A percentile compares a stretch with the other conserved stretches of the same genome.
Conservation (phyloP, 2,888 invertebrate genomes). For the Drosophila prolongata region DNA sequence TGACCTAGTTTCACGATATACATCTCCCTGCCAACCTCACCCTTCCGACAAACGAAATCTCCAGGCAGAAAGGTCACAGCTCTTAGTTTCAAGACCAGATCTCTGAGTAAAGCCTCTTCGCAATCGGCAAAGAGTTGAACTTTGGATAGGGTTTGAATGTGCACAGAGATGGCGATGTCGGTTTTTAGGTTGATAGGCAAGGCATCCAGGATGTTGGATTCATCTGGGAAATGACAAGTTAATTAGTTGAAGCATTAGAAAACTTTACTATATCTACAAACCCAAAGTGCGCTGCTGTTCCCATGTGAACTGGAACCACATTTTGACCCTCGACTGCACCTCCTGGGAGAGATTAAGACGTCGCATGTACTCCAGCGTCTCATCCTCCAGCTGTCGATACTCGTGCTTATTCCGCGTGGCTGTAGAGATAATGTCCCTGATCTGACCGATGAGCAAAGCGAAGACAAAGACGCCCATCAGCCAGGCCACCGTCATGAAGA, state of each 20-base stretch:
- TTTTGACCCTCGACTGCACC: constrained; percentile 91
- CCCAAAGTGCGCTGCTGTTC: constrained; percentile 95
- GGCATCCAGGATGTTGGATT: constrained; percentile 92
- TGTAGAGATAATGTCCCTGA: constrained; percentile 94
- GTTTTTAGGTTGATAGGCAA: constrained; percentile 96
- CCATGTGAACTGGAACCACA: constrained; percentile 98
- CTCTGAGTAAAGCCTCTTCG: constrained; percentile 92
- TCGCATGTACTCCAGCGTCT: constrained; percentile 93
- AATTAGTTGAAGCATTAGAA: no score
- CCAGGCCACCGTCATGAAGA: constrained; percentile 96
- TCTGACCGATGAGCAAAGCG: constrained; percentile 96
- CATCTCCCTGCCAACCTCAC: constrained; percentile 98
- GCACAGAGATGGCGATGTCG: constrained; percentile 95
- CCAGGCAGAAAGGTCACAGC: constrained; percentile 95
- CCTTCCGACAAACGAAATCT: constrained; percentile 95
- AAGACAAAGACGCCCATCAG: constrained; percentile 97
- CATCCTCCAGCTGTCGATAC: constrained; percentile 94
- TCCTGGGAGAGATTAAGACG: constrained; percentile 91
- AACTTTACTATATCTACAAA: constrained; percentile 79
- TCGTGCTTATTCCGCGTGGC: constrained; percentile 91
- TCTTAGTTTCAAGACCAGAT: constrained; percentile 94
- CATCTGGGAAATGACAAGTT: constrained; percentile 87
- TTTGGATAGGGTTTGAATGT: constrained; percentile 95
- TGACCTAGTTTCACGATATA: constrained; percentile 71
- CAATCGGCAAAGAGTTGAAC: constrained; percentile 96